Percentiles rank a stretch among this genome's conserved stretches.
Evolutionary conservation across 1,140 invertebrate genomes (phyloP).

Genomic region (Leucophenga varia): DNA sequence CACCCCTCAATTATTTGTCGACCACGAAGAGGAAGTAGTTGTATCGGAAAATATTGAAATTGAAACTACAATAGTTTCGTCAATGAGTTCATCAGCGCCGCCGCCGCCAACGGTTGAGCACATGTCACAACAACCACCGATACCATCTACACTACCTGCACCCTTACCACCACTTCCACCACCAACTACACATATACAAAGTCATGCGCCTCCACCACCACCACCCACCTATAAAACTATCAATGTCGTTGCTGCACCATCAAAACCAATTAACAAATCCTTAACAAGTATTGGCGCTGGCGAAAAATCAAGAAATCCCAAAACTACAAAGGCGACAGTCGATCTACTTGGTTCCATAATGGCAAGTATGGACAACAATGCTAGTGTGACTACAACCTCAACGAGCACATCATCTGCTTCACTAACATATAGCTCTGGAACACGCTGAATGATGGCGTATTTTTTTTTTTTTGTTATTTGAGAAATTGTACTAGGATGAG

Average conservation of each 20-base stretch:
- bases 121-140: background rate
- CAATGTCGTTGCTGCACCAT: conserved; percentile 30
- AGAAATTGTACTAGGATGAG: no score
- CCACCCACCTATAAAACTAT: conserved; percentile 44
- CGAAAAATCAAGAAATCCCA: no score
- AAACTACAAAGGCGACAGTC: conserved; percentile 18
- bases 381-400: conserved; percentile 15
- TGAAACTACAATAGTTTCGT: background rate
- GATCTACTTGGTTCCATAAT: conserved; percentile 54
- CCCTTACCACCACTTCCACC: conserved; percentile 5
- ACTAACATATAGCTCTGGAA: background rate
- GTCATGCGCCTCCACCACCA: conserved; percentile 9
- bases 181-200: conserved; percentile 2
- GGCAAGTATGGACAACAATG: conserved; percentile 53
- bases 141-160: conserved; percentile 2
- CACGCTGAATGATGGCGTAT: no score
- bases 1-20: conserved; percentile 42
- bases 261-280: conserved; percentile 23
- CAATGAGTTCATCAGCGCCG: conserved; percentile 7
- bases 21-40: conserved; percentile 46
- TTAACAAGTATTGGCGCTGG: background rate
- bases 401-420: conserved; percentile 15
- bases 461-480: no score
- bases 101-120: background rate
- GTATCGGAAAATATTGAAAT: conserved; percentile 11